Evolutionary conservation across 1,140 invertebrate genomes (phyloP).

Genomic region (Babylonia areolata): DNA sequence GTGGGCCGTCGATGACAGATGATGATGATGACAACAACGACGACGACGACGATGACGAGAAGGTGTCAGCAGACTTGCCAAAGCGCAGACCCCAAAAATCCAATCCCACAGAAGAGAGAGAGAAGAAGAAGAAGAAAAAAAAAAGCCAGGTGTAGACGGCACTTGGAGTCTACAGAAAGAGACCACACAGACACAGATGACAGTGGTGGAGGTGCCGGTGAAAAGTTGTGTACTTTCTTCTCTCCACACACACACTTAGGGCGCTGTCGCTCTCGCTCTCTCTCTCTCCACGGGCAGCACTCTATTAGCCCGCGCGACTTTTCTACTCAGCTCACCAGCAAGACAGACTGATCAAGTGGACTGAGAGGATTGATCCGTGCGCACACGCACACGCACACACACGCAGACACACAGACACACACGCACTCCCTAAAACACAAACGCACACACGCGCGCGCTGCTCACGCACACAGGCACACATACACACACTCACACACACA

Average conservation of each 20-base stretch:
- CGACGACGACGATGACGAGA: too few species aligned
- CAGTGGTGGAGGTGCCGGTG: neutral
- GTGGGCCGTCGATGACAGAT: too few species aligned
- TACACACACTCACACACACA: neutral
- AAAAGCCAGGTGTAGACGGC: too few species aligned
- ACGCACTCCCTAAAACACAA: neutral
- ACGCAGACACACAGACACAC: neutral
- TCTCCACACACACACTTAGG: neutral
- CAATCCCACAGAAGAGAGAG: too few species aligned
- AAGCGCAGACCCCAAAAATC: too few species aligned
- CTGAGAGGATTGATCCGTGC: neutral
- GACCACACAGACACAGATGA: slow-evolving; percentile 1
- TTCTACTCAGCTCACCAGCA: neutral
- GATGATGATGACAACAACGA: too few species aligned
- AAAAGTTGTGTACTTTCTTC: neutral
- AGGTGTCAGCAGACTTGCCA: too few species aligned
- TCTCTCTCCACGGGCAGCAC: neutral
- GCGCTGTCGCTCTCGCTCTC: neutral
- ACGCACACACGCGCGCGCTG: neutral
- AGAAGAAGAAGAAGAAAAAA: too few species aligned
- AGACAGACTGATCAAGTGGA: neutral
- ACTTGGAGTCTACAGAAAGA: neutral
- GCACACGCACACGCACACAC: neutral
- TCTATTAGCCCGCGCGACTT: neutral
- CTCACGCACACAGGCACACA: neutral